Percentiles rank a stretch among this genome's conserved stretches.
Evolutionary conservation across 2,888 invertebrate genomes (phyloP).

Genomic region (Leptinotarsa tumamoca): DNA sequence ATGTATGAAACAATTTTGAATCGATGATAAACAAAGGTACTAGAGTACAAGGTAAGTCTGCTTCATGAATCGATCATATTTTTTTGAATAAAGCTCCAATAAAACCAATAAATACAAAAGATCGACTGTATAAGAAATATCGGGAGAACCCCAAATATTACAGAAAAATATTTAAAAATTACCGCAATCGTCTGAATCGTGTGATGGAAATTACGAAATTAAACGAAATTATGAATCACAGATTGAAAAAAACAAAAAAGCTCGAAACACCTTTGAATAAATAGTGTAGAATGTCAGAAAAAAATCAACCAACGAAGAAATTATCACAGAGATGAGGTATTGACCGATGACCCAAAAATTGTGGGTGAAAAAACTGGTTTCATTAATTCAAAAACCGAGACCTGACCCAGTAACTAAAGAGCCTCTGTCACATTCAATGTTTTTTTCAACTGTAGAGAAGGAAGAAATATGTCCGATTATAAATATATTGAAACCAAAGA

Average conservation of each 20-base stretch:
- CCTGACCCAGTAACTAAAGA: conserved; percentile 9
- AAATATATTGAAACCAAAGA: conserved; percentile 24
- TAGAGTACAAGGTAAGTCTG: conserved; percentile 24
- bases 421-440: conserved; percentile 21
- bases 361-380: conserved; percentile 14
- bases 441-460: conserved; percentile 13
- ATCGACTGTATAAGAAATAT: conserved; percentile 24
- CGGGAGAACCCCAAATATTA: conserved; percentile 10
- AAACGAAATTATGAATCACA: conserved; percentile 21
- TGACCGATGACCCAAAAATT: conserved; percentile 21
- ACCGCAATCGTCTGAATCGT: conserved; percentile 22
- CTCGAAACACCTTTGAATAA: conserved; percentile 19
- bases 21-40: conserved; percentile 23
- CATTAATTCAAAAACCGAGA: conserved; percentile 16
- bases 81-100: conserved; percentile 18
- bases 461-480: conserved; percentile 22
- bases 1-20: conserved; percentile 16
- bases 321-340: conserved; percentile 22
- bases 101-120: conserved; percentile 17
- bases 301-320: conserved; percentile 19
- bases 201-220: conserved; percentile 22
- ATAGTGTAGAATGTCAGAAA: conserved; percentile 23
- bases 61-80: conserved; percentile 20
- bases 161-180: conserved; percentile 13
- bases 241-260: conserved; percentile 24